Conservation (phyloP, 2,888 invertebrate species). For the Callyntrura sp. region DNA sequence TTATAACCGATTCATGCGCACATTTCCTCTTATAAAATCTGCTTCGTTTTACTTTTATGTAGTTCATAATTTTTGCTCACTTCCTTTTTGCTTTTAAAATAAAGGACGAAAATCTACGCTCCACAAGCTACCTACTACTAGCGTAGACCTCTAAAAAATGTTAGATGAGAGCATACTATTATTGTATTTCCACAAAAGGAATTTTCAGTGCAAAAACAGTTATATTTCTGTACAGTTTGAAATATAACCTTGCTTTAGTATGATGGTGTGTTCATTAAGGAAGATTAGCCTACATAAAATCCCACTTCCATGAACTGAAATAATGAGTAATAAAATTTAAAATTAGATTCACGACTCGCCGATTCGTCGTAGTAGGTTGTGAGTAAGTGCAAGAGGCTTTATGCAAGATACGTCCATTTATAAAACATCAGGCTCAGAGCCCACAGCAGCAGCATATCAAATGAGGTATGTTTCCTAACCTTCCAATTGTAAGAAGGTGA, state of each 20-base stretch:
- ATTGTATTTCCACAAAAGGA: too few relatives aligned
- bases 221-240: too few relatives aligned
- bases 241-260: too few relatives aligned
- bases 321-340: constrained; percentile 21
- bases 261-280: background rate
- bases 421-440: too few relatives aligned
- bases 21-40: background rate
- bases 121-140: too few relatives aligned
- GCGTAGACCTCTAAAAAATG: too few relatives aligned
- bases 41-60: background rate
- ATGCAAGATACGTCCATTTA: background rate
- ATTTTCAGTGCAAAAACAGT: too few relatives aligned
- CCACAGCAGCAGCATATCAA: background rate
- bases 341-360: constrained; percentile 31
- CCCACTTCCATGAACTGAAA: constrained; percentile 12
- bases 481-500: too few relatives aligned
- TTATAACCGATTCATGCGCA: too few relatives aligned
- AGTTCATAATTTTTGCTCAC: background rate
- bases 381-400: background rate
- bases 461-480: too few relatives aligned
- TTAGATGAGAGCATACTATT: too few relatives aligned
- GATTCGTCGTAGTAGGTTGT: background rate
- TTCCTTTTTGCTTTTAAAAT: constrained; percentile 36
- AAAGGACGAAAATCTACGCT: background rate
- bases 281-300: constrained; percentile 24